Base-by-base conservation (phyloP, 2,888 invertebrate species). In the Chromoteleia sp. region DNA sequence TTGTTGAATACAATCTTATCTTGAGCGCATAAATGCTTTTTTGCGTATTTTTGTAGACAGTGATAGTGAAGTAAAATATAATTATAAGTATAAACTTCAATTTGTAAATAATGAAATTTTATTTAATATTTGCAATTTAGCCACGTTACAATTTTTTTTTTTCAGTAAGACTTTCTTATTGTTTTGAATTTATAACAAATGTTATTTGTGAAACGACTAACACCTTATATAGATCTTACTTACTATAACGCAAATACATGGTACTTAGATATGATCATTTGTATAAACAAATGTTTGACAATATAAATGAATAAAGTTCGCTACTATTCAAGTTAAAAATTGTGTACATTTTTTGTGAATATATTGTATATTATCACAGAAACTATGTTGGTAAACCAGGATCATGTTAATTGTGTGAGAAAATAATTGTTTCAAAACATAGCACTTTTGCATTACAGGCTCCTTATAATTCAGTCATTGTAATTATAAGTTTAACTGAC, bases 311-410 rank as follows among this genome's bases (percentile, higher is more conserved):
- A 39, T 14, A 3, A 33, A 33, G 8, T 39, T 48, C 12, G 48
- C 48, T 21, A 21, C 21, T 21, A 48, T 21, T 25, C 10, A 48
- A n/a, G 10, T 7, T 48, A 21, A 21, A 48, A 48, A 48, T n/a
- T 19, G 25, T 48, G 48, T 48, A 21, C 6, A 43, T 12, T 12
- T 43, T 43, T 43, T 17, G 8, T 50, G n/a, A 48, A 48, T n/a
- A 7, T 48, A n/a, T 48, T 1, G 12, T 29, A 14, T 43, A 19
- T 78, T 71, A 67, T 78, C 59, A 78, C 52, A 73, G 67, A 17
- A 71, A 56, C 70, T 61, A 1, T 52, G 36, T n/a, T 67, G 30
- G 33, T 65, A 25, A 50, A 73, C 58, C 19, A 36, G n/a, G 41
- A 56, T 59, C 19, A 21, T 2, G 15, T n/a, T 68, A 33, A n/a